These are phyloP conservation scores for Piscicola geometra DNA, from an alignment of 2,888 invertebrate species.

Conservation along the genomic window DNA sequence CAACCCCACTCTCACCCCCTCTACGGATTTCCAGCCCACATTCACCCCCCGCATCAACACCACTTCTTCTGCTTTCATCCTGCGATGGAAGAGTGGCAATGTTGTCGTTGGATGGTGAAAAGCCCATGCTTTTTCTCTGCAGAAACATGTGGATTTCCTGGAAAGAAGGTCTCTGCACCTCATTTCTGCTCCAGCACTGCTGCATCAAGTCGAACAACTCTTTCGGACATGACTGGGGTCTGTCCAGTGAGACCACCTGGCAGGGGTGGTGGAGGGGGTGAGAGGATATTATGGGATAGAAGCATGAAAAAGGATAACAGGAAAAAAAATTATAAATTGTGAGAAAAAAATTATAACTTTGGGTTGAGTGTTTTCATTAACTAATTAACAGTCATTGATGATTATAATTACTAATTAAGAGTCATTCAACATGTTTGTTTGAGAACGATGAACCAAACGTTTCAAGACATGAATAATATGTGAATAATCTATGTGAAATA, in stretches of 20 bases:
- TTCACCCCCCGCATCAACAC: too few relatives aligned
- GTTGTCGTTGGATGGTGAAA: constrained; percentile 52
- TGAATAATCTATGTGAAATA: too few relatives aligned
- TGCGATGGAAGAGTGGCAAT: too few relatives aligned
- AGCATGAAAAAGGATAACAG: neutral
- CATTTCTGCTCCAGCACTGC: constrained; percentile 82
- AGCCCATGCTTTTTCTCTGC: constrained; percentile 57
- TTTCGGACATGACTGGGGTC: constrained; percentile 70
- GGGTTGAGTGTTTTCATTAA: neutral
- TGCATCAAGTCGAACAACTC: constrained; percentile 86
- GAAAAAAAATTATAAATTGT: neutral
- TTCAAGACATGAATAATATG: too few relatives aligned
- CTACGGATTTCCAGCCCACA: too few relatives aligned
- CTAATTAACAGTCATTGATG: too few relatives aligned
- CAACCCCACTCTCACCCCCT: too few relatives aligned
- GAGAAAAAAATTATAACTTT: neutral
- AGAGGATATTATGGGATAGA: constrained; percentile 60
- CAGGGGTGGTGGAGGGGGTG: constrained; percentile 65
- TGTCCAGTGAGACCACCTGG: constrained; percentile 64
- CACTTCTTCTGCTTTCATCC: too few relatives aligned
- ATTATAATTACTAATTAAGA: too few relatives aligned
- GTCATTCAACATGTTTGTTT: too few relatives aligned
- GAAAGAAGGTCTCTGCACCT: constrained; percentile 76
- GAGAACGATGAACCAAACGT: too few relatives aligned
- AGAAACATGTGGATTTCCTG: constrained; percentile 81